Evolutionary conservation across 2,113 vertebrate genomes (phyloP).

Genomic region (Limnothrissa miodon): DNA sequence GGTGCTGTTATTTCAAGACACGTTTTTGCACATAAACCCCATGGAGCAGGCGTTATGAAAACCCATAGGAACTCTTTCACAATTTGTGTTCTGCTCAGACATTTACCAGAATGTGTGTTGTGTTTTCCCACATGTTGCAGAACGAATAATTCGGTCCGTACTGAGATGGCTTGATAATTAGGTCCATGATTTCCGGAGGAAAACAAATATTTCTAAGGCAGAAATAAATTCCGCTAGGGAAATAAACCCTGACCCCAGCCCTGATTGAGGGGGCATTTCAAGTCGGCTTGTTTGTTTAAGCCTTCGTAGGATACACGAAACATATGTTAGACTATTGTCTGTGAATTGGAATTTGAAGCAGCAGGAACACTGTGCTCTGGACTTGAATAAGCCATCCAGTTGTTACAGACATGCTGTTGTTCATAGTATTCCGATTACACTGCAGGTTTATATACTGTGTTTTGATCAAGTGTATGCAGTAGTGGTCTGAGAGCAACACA

Average conservation of each 20-base stretch:
- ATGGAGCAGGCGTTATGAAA: neutral
- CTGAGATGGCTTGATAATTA: neutral
- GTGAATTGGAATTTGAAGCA: neutral
- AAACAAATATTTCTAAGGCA: neutral
- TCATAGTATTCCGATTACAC: neutral
- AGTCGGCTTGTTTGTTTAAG: constrained; percentile 3
- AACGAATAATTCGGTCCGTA: neutral
- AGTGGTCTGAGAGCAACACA: neutral
- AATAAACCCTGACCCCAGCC: neutral
- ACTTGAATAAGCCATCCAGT: neutral
- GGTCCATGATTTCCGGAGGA: constrained; percentile 7
- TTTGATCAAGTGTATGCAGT: neutral
- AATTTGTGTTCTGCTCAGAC: neutral
- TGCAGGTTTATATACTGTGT: neutral
- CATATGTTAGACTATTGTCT: neutral
- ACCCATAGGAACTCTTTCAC: neutral
- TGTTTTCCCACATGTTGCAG: neutral
- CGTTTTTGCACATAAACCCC: too few species aligned
- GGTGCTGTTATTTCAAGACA: neutral
- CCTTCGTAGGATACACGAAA: constrained; percentile 6
- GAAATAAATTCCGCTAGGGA: neutral
- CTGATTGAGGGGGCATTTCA: constrained; percentile 11
- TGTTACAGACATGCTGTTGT: neutral
- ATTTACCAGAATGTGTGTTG: neutral
- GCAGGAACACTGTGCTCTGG: neutral